phyloP scores from a whole-genome alignment of 2,113 vertebrate species.

The Turdus rufiventris region DNA sequence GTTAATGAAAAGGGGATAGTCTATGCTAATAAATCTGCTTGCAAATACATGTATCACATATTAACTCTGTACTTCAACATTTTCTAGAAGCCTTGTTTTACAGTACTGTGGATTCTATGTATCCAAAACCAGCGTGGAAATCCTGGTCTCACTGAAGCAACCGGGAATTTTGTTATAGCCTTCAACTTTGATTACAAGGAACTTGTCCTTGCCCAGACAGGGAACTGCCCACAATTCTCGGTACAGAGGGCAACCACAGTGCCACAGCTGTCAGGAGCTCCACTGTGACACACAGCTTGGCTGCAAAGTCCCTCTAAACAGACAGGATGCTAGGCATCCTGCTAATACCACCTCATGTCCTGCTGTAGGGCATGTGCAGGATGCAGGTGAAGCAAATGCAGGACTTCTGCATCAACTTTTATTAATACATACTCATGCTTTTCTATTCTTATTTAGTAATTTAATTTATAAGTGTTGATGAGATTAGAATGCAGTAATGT shows the following conservation, averaged over 20 bases:
- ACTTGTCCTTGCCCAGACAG: neutral
- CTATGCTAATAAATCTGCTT: neutral
- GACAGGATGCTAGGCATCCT: fast-evolving
- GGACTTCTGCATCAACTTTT: neutral
- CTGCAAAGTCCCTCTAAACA: fast-evolving
- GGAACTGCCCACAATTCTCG: neutral
- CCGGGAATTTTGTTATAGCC: neutral
- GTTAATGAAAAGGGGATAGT: neutral
- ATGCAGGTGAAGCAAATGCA: fast-evolving
- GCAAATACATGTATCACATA: fast-evolving
- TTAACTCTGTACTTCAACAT: neutral
- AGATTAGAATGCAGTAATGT: neutral
- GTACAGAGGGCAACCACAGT: neutral
- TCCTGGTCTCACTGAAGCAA: neutral
- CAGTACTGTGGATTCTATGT: neutral
- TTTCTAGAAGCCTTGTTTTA: neutral
- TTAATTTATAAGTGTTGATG: neutral
- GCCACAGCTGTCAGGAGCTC: neutral
- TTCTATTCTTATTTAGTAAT: neutral
- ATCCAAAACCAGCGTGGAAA: neutral
- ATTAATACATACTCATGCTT: neutral
- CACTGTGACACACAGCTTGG: neutral
- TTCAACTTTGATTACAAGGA: neutral
- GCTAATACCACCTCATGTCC: neutral
- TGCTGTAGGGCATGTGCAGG: neutral